Evolutionary conservation across 2,888 invertebrate species (phyloP), one percentile per base, ranked within the genome.

Genomic region (Lasius platythorax): DNA sequence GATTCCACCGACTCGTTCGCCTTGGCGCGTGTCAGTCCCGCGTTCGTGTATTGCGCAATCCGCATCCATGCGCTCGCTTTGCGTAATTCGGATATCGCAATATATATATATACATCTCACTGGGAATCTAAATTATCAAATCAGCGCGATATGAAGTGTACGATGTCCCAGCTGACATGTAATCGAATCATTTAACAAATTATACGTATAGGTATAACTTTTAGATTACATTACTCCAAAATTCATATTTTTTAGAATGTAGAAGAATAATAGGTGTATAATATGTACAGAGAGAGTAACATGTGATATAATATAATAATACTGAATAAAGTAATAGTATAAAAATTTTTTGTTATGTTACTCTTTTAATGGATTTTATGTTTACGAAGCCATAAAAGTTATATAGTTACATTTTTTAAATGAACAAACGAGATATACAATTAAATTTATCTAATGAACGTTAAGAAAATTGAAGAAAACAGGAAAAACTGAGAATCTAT

Each of bases 81-180:
- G 74, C 46, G 63, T 63, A 61, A 82, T 50, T 46, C 9, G 58
- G 61, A 61, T 58, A 28, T n/a, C n/a, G 2, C 50, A 53, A 53
- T 61, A 50, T 15, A 28, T 43, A 11, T 56, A 37, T 64, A 53
- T 82, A 50, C 37, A 63, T 82, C 64, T 46, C 37, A n/a, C 40
- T 30, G 46, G 40, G 64, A 85, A 85, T 82, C 74, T 70, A 75
- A 64, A 82, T 85, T 64, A 76, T 75, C 56, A 43, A 76, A 70
- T 85, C 70, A 64, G 18, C 70, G 15, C 64, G 33, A 76, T 76
- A 56, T 63, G 40, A 63, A n/a, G 11, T 64, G 28, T 12, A 40
- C 33, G 33, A 37, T 37, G 3, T 23, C 6, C 0, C 23, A 9
- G 15, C 5, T 8, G 3, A 23, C 1, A 63, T 66, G 40, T 1